These are phyloP conservation scores for Julus scanicus DNA, from an alignment of 2,888 invertebrate genomes.

Conservation along the genomic window DNA sequence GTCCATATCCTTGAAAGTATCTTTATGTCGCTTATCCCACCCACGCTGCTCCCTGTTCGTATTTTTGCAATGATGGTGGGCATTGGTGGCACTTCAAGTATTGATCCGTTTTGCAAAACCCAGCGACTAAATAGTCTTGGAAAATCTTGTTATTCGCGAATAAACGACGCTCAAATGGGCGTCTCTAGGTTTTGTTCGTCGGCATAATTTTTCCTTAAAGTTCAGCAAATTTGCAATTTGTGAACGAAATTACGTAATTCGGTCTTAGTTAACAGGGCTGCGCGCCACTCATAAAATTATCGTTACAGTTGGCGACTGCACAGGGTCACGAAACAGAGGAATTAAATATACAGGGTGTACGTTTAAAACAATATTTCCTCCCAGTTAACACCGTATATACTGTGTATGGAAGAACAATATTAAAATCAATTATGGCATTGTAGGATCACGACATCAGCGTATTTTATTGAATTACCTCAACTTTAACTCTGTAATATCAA, in stretches of 20 bases:
- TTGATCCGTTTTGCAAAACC: constrained; percentile 35
- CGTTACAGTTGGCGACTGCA: not conserved
- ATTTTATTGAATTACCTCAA: too few relatives aligned
- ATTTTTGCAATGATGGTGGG: constrained; percentile 9
- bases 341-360: not conserved
- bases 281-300: not conserved
- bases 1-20: not conserved
- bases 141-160: constrained; percentile 35
- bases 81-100: constrained; percentile 21
- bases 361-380: too few relatives aligned
- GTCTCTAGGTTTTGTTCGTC: constrained; percentile 29
- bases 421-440: too few relatives aligned
- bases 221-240: constrained; percentile 32
- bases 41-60: not conserved
- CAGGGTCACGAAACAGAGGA: not conserved
- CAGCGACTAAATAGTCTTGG: constrained; percentile 30
- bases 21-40: not conserved
- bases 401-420: too few relatives aligned
- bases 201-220: constrained; percentile 29
- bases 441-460: too few relatives aligned
- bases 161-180: constrained; percentile 34
- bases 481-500: too few relatives aligned
- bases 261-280: not conserved
- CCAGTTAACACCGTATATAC: too few relatives aligned
- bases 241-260: not conserved